Evolutionary conservation across 2,888 invertebrate species (phyloP).

Genomic region (Tinea pellionella): DNA sequence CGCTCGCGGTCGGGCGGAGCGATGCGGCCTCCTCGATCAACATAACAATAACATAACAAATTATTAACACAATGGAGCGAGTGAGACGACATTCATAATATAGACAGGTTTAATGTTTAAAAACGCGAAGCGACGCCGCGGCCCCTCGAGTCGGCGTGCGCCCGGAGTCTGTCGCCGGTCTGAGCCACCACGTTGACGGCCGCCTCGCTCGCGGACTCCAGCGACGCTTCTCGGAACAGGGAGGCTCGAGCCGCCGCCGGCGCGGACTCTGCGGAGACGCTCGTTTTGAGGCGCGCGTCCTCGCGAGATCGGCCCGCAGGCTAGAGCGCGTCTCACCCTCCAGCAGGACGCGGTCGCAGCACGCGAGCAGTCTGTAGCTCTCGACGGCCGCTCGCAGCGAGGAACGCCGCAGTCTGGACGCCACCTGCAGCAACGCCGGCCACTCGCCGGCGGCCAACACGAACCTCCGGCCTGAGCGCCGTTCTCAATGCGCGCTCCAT

Average conservation of each 20-base stretch:
- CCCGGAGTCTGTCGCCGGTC: conserved; percentile 70
- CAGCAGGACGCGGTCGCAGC: neutral
- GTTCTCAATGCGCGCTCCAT: neutral
- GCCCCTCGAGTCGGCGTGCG: conserved; percentile 80
- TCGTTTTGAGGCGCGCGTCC: neutral
- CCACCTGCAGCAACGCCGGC: conserved; percentile 20
- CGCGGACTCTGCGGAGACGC: neutral
- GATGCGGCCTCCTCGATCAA: neutral
- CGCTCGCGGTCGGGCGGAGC: neutral
- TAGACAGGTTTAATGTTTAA: conserved; percentile 27
- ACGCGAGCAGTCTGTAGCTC: neutral
- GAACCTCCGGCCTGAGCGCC: conserved; percentile 40
- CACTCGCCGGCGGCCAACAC: conserved; percentile 45
- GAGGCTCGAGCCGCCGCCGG: neutral
- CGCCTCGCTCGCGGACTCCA: conserved; percentile 18
- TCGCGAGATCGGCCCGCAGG: neutral
- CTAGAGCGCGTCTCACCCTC: neutral
- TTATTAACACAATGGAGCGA: neutral
- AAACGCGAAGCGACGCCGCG: conserved; percentile 76
- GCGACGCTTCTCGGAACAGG: neutral
- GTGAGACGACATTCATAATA: neutral
- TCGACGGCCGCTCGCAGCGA: neutral
- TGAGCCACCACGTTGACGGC: conserved; percentile 76
- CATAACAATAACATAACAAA: no score
- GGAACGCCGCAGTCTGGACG: neutral